Base-by-base conservation (phyloP, 2,113 vertebrate genomes). In the Conger conger region DNA sequence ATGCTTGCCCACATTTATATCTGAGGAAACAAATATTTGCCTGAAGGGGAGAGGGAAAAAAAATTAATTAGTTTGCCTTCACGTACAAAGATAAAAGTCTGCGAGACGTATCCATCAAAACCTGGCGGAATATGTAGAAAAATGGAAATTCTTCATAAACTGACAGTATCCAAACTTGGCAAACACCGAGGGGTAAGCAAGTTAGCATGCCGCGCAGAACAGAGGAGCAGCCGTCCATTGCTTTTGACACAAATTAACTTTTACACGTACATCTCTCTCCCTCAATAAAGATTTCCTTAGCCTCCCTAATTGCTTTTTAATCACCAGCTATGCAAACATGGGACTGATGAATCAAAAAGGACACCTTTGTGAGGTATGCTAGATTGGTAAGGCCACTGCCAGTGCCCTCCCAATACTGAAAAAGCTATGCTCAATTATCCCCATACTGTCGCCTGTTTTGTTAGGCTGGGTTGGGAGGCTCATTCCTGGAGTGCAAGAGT, bases 11-110 rank as follows among this genome's bases (percentile, higher is more conserved):
- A 97, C 95, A 96, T 96, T 98, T 96, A 97, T 95, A 97, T 97
- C 96, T 96, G 96, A 97, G 96, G 95, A 97, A 95, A 97, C 96
- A 98, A 96, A 97, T 97, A 97, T 97, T 97, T 97, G 96, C 97
- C 96, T 96, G 94, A 96, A 97, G 96, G 95, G 94, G 82, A 37
- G 37, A 88, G 90, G 87, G 84, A 68, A 86, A 84, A 86, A 37
- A 83, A 63, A 97, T 97, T 97, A 98, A 97, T 97, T 97, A 97
- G 95, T 97, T 97, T 97, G 95, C 97, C 96, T 96, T 96, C 94
- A 95, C 95, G 93, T 94, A 92, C 94, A 95, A 93, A 95, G 94
- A 97, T 97, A 97, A 97, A 97, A 97, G 96, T 96, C 95, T 95
- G 94, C 93, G 96, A 97, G 96, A 97, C 93, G 93, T 95, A 96